Evolutionary conservation across 2,888 invertebrate genomes (phyloP), one percentile per base, ranked within the genome.

Genomic region (Blastobasis adustella): DNA sequence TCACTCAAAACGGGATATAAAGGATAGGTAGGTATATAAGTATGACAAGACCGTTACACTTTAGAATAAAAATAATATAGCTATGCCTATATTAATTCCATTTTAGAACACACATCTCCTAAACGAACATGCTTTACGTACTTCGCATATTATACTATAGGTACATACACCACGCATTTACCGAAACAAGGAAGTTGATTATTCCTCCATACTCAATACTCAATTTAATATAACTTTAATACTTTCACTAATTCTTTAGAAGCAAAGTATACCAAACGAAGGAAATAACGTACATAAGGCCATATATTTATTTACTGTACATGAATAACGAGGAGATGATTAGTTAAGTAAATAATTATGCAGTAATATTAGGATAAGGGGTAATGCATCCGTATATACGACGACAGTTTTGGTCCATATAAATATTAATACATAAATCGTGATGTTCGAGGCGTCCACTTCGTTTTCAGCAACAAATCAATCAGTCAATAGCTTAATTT

Each of bases 381-480:
- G 79, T 82, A 81, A 85, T 84, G 79, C 73, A 77, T 86, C 83
- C 82, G 75, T 82, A 84, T 79, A 82, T 80, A 87, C 77, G 85
- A 87, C 77, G 85, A 85, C 82, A 85, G 82, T 85, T 88, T 23
- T 88, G 88, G 88, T 88, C 88, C 88, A 88, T 88, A 85, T 77
- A 82, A 84, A 79, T 80, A 84, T 85, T 84, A 83, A 82, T 85
- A 85, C 81, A 74, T 84, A 74, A 78, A 79, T 81, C 73, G 69
- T 70, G 78, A 23, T 46, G 40, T 36, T 45, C 44, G 46, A 49
- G 51, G 49, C 45, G 49, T 53, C 53, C 53, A 51, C 47, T 23
- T 46, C 37, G 51, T 51, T 51, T 9, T 45, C 10, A 45, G 8
- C 23, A 45, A 10, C 46, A 4, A 46, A 46, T 46, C n/a, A 46